These are phyloP conservation scores for Synchiropus splendidus DNA, from an alignment of 2,113 vertebrate genomes.

Conservation along the genomic window DNA sequence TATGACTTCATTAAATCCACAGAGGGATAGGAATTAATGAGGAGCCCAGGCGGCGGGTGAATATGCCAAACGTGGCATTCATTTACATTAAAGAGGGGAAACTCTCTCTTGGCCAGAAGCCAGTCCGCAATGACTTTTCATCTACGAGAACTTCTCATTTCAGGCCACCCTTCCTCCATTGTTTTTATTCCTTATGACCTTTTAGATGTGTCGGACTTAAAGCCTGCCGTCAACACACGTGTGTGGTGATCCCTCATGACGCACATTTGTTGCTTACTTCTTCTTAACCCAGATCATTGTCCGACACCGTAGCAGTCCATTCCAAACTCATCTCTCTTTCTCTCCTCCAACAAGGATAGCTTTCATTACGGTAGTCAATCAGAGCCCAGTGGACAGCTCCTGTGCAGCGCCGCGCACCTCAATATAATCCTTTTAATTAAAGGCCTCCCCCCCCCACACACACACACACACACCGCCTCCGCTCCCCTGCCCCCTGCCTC, in stretches of 20 bases:
- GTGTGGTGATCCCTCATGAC: slow-evolving; percentile 32
- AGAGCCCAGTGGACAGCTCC: slow-evolving; percentile 62
- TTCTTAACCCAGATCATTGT: slow-evolving; percentile 20
- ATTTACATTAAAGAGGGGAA: slow-evolving; percentile 60
- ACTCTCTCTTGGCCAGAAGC: slow-evolving; percentile 51
- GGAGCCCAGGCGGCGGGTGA: slow-evolving; percentile 52
- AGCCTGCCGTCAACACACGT: slow-evolving; percentile 18
- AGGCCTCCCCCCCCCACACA: slow-evolving; percentile 49
- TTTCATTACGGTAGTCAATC: slow-evolving; percentile 75
- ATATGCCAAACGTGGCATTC: slow-evolving; percentile 59
- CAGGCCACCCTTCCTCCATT: slow-evolving; percentile 48
- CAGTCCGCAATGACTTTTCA: slow-evolving; percentile 56
- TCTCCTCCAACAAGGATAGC: slow-evolving; percentile 52
- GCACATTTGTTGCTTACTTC: slow-evolving; percentile 36
- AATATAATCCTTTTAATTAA: slow-evolving; percentile 77
- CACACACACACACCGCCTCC: slow-evolving; percentile 1
- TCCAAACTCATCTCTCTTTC: slow-evolving; percentile 26
- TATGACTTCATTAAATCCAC: slow-evolving; percentile 62
- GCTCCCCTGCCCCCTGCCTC: slow-evolving; percentile 43
- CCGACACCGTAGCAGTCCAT: slow-evolving; percentile 6
- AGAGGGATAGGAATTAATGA: slow-evolving; percentile 60
- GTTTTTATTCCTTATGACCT: slow-evolving; percentile 61
- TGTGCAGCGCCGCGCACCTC: slow-evolving; percentile 62
- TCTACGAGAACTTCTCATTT: slow-evolving; percentile 54
- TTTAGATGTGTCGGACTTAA: slow-evolving; percentile 39